phyloP scores from a whole-genome alignment of 2,113 vertebrate species.

The Aptenodytes patagonicus region DNA sequence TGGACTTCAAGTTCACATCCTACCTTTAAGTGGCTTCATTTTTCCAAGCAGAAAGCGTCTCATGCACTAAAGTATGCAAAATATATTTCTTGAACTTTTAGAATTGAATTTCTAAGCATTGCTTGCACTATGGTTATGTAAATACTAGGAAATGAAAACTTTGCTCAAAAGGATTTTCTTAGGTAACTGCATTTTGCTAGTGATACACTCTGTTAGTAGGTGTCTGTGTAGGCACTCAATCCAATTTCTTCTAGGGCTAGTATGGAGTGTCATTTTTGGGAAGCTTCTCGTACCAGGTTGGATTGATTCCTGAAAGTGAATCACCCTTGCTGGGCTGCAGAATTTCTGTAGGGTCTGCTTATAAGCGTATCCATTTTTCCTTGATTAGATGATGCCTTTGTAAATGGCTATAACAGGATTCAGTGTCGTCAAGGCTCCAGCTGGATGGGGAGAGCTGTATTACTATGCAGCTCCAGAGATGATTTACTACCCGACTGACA shows the following conservation, averaged over 20 bases:
- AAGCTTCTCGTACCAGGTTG: not conserved
- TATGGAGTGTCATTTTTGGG: not conserved
- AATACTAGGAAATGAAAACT: not conserved
- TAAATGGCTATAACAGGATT: not conserved
- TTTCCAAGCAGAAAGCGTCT: not conserved
- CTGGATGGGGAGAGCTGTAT: not conserved
- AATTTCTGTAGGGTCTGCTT: not conserved
- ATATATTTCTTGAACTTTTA: not conserved
- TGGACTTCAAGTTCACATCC: not conserved
- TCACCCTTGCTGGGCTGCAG: not conserved
- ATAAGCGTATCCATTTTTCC: not conserved
- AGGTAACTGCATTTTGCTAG: not conserved
- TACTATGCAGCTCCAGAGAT: not conserved
- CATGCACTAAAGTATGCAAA: not conserved
- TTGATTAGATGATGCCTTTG: not conserved
- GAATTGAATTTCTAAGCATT: not conserved
- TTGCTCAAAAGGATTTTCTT: not conserved
- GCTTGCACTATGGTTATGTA: not conserved
- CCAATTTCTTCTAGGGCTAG: not conserved
- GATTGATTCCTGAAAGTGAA: not conserved
- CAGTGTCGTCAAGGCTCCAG: not conserved
- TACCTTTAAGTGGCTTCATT: not conserved
- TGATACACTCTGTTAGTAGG: not conserved
- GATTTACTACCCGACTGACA: conserved; percentile 70
- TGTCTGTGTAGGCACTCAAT: not conserved